phyloP scores from a whole-genome alignment of 2,113 vertebrate genomes.

The Rousettus leschenaultii region DNA sequence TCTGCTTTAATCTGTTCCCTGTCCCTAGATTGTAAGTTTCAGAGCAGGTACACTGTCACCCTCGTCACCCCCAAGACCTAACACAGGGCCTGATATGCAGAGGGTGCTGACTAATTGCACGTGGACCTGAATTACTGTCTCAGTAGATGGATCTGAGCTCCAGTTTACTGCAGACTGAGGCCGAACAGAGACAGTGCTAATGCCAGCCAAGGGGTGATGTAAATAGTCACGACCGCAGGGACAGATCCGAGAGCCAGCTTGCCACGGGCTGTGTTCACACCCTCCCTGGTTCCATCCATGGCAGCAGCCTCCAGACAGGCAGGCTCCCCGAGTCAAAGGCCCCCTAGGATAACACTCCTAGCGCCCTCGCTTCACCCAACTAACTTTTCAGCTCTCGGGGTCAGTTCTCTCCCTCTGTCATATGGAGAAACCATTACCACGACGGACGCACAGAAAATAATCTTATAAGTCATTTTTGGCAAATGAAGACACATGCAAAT shows the following conservation, averaged over 20 bases:
- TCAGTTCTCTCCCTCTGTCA: neutral
- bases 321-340: neutral
- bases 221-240: neutral
- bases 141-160: neutral
- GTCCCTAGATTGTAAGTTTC: neutral
- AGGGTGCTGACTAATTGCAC: neutral
- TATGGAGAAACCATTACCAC: neutral
- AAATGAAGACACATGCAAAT: neutral
- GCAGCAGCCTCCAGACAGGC: neutral
- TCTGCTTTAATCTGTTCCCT: neutral
- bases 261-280: neutral
- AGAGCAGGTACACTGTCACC: too few relatives aligned
- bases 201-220: neutral
- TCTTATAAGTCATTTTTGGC: neutral
- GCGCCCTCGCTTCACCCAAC: neutral
- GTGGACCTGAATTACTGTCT: neutral
- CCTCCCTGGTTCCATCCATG: neutral
- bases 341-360: neutral
- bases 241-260: neutral
- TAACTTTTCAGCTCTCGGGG: neutral
- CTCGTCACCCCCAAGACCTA: neutral
- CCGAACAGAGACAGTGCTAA: neutral
- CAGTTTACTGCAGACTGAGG: neutral
- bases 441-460: neutral
- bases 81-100: neutral